A percentile compares a stretch with the other conserved stretches of the same genome.
phyloP scores from a whole-genome alignment of 2,113 vertebrate species.

The Otus sunia region DNA sequence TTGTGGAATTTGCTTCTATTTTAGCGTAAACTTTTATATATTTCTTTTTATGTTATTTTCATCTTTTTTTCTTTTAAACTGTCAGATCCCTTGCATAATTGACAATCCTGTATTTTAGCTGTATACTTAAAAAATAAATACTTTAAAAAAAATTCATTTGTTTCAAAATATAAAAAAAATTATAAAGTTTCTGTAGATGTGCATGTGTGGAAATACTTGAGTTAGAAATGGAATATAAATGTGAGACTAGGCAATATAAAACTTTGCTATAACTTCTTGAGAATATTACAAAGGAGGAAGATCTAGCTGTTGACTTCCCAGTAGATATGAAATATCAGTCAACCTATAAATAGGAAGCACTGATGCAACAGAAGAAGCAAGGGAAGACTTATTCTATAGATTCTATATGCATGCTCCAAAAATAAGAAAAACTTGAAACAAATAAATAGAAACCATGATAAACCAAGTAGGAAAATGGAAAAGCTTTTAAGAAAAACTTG shows the following conservation, averaged over 20 bases:
- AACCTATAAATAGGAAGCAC: not conserved
- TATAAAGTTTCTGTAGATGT: not conserved
- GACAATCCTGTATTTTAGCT: not conserved
- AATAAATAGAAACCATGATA: not conserved
- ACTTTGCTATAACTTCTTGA: not conserved
- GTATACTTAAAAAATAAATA: fast-evolving
- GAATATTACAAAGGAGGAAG: not conserved
- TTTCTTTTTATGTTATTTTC: not conserved
- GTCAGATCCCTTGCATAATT: not conserved
- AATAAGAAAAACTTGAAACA: not conserved
- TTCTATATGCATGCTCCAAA: not conserved
- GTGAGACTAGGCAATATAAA: not conserved
- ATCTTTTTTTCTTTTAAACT: not conserved
- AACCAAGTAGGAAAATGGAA: not conserved
- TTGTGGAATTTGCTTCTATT: not conserved
- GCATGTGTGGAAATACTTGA: not conserved
- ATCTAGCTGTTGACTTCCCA: not conserved
- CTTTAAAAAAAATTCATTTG: fast-evolving
- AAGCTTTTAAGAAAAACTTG: not conserved
- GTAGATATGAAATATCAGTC: not conserved
- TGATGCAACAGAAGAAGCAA: not conserved
- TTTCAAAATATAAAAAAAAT: not conserved
- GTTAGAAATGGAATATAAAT: not conserved
- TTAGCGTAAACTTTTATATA: not conserved
- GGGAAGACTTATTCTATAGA: not conserved